phyloP scores from a whole-genome alignment of 2,113 vertebrate genomes.

The Garra rufa region DNA sequence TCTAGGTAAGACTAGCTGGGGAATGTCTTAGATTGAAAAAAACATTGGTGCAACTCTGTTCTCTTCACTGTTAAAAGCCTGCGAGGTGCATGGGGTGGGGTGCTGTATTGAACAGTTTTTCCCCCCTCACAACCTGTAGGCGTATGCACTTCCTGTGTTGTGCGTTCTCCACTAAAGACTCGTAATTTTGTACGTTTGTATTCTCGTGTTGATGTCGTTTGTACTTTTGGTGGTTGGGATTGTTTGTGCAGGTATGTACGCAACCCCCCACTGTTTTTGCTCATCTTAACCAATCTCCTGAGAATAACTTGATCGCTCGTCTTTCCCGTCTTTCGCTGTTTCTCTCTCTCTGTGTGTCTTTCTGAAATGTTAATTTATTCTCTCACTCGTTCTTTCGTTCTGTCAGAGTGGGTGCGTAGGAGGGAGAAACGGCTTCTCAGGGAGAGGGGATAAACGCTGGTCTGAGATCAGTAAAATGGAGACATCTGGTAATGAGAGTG shows the following conservation, averaged over 20 bases:
- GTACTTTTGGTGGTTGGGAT: constrained; percentile 35
- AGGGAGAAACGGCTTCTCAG: constrained; percentile 19
- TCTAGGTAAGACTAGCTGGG: neutral
- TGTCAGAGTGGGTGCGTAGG: constrained; percentile 24
- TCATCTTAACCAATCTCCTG: constrained; percentile 34
- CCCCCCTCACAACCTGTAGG: neutral
- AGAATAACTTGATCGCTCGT: constrained; percentile 29
- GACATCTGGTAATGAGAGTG: constrained; percentile 38
- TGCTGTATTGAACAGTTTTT: neutral
- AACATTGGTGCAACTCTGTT: constrained; percentile 10
- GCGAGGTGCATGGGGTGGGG: neutral
- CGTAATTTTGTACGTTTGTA: constrained; percentile 23
- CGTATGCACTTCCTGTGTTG: neutral
- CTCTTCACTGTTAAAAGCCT: neutral
- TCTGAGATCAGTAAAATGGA: constrained; percentile 43
- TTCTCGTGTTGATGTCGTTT: constrained; percentile 1
- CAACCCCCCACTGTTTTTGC: constrained; percentile 12
- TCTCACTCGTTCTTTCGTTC: constrained; percentile 4
- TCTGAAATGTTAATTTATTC: constrained; percentile 52
- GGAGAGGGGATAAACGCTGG: constrained; percentile 26
- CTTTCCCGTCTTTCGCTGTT: neutral
- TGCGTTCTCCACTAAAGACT: neutral
- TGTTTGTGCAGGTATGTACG: constrained; percentile 30
- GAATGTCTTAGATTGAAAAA: constrained; percentile 11
- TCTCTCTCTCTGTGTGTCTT: constrained; percentile 13